Evolutionary conservation across 35 echinoderm and acorn worm genomes (phyloP), one percentile per base, ranked within the genome.

Genomic region (Chiridota heheva): DNA sequence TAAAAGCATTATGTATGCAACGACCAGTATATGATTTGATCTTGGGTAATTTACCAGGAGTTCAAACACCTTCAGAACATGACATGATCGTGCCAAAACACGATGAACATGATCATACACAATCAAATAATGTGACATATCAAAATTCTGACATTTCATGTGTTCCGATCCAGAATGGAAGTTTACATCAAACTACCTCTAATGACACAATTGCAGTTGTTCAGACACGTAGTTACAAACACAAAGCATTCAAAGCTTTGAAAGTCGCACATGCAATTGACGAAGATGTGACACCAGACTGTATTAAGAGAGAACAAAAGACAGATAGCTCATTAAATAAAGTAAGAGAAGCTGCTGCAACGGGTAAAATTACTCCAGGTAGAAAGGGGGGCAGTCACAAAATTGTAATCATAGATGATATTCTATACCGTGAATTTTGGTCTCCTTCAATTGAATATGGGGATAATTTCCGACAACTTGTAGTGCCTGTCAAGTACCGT

Each of bases 1-100:
- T 74, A 46, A 49, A 25, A 74, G 70, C 70, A 16, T 26, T 74
- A 2, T 74, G 70, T 20, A 74, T 74, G 70, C 40, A 74, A 33
- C 43, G 40, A 15, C 70, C 70, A 46, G 40, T 74, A 26, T 74
- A 37, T 51, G 70, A 74, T 74, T 51, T 74, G 7, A 44, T 74
- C 30, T 74, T 74, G 44, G 70, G 70, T 46, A 69, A 69, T 69
- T 8, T 74, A 49, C 40, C 18, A 4, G 70, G 70, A 3, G 70
- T 74, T 44, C 43, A 49, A 20, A 74, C 6, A 38, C 40, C n/a
- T 46, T 44, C 27, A n/a, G n/a, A n/a, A n/a, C n/a, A n/a, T n/a
- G n/a, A n/a, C n/a, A n/a, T n/a, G n/a, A 26, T 46, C 70, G 65
- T 40, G 34, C 30, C 6, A 36, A 38, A 69, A 20, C 22, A 69